A percentile compares a stretch with the other conserved stretches of the same genome.
phyloP scores from a whole-genome alignment of 2,888 invertebrate species.

The Rhagonycha fulva region DNA sequence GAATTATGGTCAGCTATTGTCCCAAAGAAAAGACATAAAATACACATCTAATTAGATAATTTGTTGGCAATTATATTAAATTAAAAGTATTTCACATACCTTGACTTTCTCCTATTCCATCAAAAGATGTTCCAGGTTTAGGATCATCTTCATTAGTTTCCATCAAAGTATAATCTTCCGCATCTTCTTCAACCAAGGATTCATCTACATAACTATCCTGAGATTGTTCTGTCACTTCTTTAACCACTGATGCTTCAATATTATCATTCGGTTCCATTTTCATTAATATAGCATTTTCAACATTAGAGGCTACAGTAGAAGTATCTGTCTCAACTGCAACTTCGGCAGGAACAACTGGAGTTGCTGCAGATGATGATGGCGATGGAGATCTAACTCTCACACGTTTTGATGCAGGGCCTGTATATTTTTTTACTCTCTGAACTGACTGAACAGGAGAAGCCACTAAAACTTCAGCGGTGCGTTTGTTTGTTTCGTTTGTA shows the following conservation, averaged over 20 bases:
- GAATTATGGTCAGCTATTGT: background rate
- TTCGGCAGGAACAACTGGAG: slow-evolving; percentile 3
- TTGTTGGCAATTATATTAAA: slow-evolving; percentile 14
- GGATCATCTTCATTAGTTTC: slow-evolving; percentile 50
- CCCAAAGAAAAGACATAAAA: background rate
- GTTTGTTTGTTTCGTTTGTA: background rate
- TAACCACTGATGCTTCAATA: slow-evolving; percentile 34
- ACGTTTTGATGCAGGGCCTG: slow-evolving; percentile 33
- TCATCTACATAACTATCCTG: slow-evolving; percentile 46
- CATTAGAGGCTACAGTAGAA: slow-evolving; percentile 4
- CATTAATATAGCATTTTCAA: slow-evolving; percentile 44
- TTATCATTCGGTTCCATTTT: slow-evolving; percentile 54
- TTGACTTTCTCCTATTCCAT: slow-evolving; percentile 52
- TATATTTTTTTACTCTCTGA: slow-evolving; percentile 16
- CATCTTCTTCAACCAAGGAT: slow-evolving; percentile 45
- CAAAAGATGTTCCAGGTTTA: slow-evolving; percentile 52
- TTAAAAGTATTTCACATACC: slow-evolving; percentile 47
- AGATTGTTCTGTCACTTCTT: slow-evolving; percentile 36
- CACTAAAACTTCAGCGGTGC: background rate
- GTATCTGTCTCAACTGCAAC: background rate
- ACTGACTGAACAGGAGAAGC: background rate
- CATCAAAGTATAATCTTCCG: slow-evolving; percentile 51
- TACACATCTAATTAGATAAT: slow-evolving; percentile 14
- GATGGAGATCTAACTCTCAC: background rate
- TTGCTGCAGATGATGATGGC: background rate